phyloP scores from a whole-genome alignment of 2,113 vertebrate species.

The Rhodinocichla rosea region DNA sequence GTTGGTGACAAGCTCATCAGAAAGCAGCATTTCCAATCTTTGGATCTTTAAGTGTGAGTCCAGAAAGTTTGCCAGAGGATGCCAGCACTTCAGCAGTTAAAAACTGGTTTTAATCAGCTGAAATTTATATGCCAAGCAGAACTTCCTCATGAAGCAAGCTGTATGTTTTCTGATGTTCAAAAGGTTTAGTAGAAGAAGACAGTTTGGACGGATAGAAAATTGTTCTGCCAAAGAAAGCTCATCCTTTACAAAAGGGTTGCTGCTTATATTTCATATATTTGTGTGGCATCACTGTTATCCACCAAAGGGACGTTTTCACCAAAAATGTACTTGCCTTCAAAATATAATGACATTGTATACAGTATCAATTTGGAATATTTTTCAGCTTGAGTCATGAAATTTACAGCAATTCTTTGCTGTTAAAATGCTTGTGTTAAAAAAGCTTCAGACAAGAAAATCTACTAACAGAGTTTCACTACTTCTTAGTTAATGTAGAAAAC shows the following conservation, averaged over 20 bases:
- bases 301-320: not conserved
- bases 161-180: not conserved
- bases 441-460: not conserved
- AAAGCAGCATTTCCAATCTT: not conserved
- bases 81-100: not conserved
- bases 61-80: not conserved
- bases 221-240: not conserved
- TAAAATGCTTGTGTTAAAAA: not conserved
- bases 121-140: not conserved
- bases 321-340: not conserved
- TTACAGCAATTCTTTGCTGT: not conserved
- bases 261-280: not conserved
- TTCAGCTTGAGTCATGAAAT: not conserved
- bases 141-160: not conserved
- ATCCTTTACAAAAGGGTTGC: not conserved
- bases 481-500: not conserved
- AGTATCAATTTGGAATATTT: not conserved
- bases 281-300: not conserved
- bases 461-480: not conserved
- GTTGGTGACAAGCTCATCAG: not conserved
- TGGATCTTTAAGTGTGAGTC: not conserved
- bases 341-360: not conserved
- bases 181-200: not conserved
- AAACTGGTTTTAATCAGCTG: not conserved
- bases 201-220: not conserved